Evolutionary conservation across 2,888 invertebrate species (phyloP), one percentile per base, ranked within the genome.

Genomic region (Conistra vaccinii): DNA sequence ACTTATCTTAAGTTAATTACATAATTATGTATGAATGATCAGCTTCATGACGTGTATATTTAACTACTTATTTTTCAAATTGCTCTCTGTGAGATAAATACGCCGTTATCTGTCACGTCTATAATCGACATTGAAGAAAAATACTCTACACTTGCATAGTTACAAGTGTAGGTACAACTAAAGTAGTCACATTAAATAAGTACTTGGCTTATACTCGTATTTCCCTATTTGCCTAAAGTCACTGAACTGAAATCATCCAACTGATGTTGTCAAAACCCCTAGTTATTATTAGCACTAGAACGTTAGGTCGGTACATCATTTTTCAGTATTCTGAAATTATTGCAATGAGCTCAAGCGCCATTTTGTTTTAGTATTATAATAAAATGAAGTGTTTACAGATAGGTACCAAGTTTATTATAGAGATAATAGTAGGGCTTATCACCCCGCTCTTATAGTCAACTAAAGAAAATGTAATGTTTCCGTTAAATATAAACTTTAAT

Each of bases 1-100:
- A 76, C 68, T 76, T 70, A 70, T 55, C 58, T 69, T 55, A 67
- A 80, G 73, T 74, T 85, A 73, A 85, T 84, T 76, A 85, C n/a
- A 71, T 76, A 75, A 75, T 83, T 75, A 85, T 73, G 73, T 73
- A 77, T 51, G 68, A 79, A 83, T 76, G 76, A 75, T 70, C 61
- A 76, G 58, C 55, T 76, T 81, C 58, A 29, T 76, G 61, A 69
- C 76, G 61, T 72, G 32, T 69, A 48, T 69, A 70, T 79, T 80
- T 80, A 68, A n/a, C 57, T 35, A 48, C 42, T 61, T 63, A 67
- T 67, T 73, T 84, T 69, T 60, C 12, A 45, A 79, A 83, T 83
- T 60, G 57, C 73, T 32, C 58, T 55, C 1, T 9, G 57, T 12
- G 60, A 69, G n/a, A 65, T 61, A 81, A 66, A 48, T 48, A 42